Percentiles rank a stretch among this genome's conserved stretches.
Evolutionary conservation across 2,113 vertebrate species (phyloP).

Genomic region (Campylomormyrus numenius): DNA sequence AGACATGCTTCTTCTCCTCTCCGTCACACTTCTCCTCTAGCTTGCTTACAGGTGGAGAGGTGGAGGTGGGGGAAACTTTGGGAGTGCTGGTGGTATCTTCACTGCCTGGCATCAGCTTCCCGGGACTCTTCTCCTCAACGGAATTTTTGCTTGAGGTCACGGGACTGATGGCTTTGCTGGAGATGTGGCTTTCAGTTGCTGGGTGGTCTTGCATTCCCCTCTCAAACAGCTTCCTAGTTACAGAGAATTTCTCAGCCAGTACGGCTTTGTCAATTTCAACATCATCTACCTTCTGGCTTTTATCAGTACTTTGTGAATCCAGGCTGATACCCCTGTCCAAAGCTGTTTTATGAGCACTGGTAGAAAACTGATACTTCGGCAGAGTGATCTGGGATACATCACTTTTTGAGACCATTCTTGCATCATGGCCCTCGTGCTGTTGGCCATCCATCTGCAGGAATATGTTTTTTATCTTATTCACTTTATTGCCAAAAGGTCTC

Average conservation of each 20-base stretch:
- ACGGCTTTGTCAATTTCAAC: constrained; percentile 69
- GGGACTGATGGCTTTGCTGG: constrained; percentile 42
- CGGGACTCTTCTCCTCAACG: constrained; percentile 23
- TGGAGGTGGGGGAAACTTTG: constrained; percentile 28
- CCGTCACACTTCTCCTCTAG: constrained; percentile 31
- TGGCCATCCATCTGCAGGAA: constrained; percentile 81
- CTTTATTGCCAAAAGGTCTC: constrained; percentile 66
- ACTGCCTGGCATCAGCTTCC: constrained; percentile 21
- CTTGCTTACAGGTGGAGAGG: constrained; percentile 30
- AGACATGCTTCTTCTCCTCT: constrained; percentile 27
- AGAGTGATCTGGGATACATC: constrained; percentile 41
- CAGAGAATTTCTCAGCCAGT: constrained; percentile 79
- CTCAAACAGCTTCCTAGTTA: constrained; percentile 77
- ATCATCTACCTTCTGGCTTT: constrained; percentile 59
- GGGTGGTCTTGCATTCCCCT: constrained; percentile 54
- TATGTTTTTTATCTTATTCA: constrained; percentile 79
- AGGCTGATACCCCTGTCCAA: constrained; percentile 45
- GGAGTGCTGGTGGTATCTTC: constrained; percentile 24
- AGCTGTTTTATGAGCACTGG: constrained; percentile 56
- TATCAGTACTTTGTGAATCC: constrained; percentile 50
- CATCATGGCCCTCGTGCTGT: constrained; percentile 57
- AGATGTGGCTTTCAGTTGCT: constrained; percentile 46
- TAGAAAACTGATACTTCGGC: constrained; percentile 42
- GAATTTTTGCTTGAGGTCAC: constrained; percentile 30
- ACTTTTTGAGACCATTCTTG: constrained; percentile 37